phyloP scores from a whole-genome alignment of 2,113 vertebrate genomes.

The Natator depressus region DNA sequence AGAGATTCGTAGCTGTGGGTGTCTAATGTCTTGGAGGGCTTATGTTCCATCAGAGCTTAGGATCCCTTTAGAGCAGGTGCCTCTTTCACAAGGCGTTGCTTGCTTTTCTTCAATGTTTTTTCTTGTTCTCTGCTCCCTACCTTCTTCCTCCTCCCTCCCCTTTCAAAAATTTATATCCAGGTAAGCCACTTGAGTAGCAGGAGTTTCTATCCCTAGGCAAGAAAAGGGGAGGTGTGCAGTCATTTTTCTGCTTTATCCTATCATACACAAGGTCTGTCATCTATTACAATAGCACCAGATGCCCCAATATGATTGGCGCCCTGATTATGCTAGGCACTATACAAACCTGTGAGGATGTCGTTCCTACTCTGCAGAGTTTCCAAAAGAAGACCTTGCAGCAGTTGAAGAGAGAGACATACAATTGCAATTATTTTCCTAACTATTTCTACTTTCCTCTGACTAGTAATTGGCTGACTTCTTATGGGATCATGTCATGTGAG shows the following conservation, averaged over 20 bases:
- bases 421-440: neutral
- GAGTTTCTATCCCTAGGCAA: neutral
- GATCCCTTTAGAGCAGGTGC: neutral
- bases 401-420: neutral
- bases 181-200: neutral
- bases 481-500: neutral
- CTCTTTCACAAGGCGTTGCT: neutral
- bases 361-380: accelerated
- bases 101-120: neutral
- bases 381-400: neutral
- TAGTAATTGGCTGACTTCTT: neutral
- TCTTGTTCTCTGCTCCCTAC: neutral
- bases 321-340: neutral
- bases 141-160: neutral
- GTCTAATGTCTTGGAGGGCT: neutral
- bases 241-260: neutral
- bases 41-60: neutral
- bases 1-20: neutral
- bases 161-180: neutral
- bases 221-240: accelerated
- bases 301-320: neutral
- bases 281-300: neutral
- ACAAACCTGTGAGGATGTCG: accelerated
- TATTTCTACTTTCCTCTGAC: neutral
- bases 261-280: neutral